Evolutionary conservation across 2,888 invertebrate species (phyloP), one percentile per base, ranked within the genome.

Genomic region (Trissolcus brochymenae): DNA sequence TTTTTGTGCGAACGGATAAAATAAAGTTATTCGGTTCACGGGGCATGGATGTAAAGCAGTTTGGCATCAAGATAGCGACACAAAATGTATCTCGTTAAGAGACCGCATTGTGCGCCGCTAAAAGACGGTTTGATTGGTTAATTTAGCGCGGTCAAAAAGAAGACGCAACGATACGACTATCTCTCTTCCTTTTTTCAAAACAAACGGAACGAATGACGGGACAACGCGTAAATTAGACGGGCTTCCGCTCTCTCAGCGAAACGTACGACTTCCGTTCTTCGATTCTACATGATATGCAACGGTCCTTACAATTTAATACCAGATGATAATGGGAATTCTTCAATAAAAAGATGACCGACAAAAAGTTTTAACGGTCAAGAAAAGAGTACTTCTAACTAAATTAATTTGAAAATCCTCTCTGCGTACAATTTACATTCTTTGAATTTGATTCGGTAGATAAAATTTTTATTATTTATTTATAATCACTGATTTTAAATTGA

Each of bases 71-170:
- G 74, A 73, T 74, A 74, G 74, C 74, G 62, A 67, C 66, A 25
- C 70, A 62, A 74, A 68, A 25, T 70, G 67, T 71, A 74, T 74
- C 83, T 87, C 86, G 85, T 87, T 86, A 86, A 86, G 82, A 70
- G 79, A 75, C 35, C 81, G 84, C 78, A 86, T 87, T 87, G 87
- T 87, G 82, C 81, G 83, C 82, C 83, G 84, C 84, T 83, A 82
- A n/a, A n/a, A 82, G 81, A 81, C 82, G 82, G 82, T 85, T 87
- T 87, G 87, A 87, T 87, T 87, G 86, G 86, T 87, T 83, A 87
- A 87, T 87, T 86, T 83, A 78, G 65, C 50, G 66, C 29, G 82
- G 81, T 78, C 80, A 56, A 74, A 67, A 65, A 56, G 35, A 35
- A 35, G 35, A 35, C 6, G 35, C 35, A 35, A 35, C 35, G 35